These are phyloP conservation scores for Lucilia cuprina DNA, from an alignment of 1,140 invertebrate genomes.

Conservation along the genomic window DNA sequence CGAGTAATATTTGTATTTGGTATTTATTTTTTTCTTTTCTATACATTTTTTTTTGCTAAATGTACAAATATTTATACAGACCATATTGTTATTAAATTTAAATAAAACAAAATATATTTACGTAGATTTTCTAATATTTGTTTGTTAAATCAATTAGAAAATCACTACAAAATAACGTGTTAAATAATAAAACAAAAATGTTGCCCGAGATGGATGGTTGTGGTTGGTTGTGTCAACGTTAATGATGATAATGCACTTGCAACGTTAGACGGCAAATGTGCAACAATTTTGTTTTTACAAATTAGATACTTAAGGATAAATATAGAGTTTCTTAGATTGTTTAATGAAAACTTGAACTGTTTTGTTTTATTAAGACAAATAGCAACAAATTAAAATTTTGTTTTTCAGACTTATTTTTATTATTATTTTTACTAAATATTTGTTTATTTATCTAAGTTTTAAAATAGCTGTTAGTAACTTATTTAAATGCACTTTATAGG, in stretches of 20 bases:
- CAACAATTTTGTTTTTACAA: neutral
- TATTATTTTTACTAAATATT: neutral
- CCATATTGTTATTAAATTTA: neutral
- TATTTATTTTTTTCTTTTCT: neutral
- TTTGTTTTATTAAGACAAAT: neutral
- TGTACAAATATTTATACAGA: neutral
- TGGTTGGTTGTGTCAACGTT: neutral
- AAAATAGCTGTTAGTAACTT: no score
- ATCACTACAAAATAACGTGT: neutral
- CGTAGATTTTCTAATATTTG: neutral
- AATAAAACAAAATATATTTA: neutral
- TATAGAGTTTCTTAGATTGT: neutral
- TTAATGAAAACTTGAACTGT: neutral
- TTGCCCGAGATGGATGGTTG: neutral
- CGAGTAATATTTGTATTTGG: neutral
- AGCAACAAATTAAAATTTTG: neutral
- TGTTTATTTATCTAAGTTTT: no score
- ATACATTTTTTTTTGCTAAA: neutral
- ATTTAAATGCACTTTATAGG: neutral
- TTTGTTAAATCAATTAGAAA: slow-evolving; percentile 18
- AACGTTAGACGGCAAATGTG: neutral
- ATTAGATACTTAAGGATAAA: neutral
- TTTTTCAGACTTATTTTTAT: neutral
- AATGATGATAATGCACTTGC: neutral
- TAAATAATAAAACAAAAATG: neutral